These are phyloP conservation scores for Drosophila acutilabella DNA, from an alignment of 2,888 invertebrate genomes.

Conservation along the genomic window DNA sequence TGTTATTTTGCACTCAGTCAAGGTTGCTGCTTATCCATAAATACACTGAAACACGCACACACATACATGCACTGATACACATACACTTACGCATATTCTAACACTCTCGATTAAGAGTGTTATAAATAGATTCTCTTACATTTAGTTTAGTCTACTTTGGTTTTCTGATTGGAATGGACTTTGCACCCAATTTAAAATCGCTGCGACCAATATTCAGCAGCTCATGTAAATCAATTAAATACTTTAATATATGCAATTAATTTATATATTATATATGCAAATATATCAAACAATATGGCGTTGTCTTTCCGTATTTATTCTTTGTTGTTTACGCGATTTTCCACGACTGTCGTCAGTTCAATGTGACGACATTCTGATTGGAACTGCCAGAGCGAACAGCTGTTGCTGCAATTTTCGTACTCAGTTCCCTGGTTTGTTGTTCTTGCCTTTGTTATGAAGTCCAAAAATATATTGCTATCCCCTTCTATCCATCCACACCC, in stretches of 20 bases:
- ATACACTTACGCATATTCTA: slow-evolving; percentile 9
- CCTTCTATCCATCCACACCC: not conserved
- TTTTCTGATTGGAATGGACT: slow-evolving; percentile 47
- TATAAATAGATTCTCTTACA: slow-evolving; percentile 47
- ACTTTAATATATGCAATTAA: slow-evolving; percentile 2
- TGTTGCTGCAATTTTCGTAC: slow-evolving; percentile 42
- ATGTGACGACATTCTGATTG: slow-evolving; percentile 31
- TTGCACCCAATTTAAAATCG: slow-evolving; percentile 33
- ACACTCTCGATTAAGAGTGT: slow-evolving; percentile 25
- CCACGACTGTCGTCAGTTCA: not conserved
- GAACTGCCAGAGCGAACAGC: slow-evolving; percentile 38
- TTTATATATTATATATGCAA: not conserved
- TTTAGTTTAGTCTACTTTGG: slow-evolving; percentile 5
- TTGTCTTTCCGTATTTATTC: slow-evolving; percentile 1
- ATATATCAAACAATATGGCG: slow-evolving; percentile 3
- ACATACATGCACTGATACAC: not conserved
- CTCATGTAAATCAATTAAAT: slow-evolving; percentile 4
- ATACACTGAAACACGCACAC: slow-evolving; percentile 14
- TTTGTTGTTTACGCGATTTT: slow-evolving; percentile 21
- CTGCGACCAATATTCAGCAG: not conserved
- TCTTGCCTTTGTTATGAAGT: slow-evolving; percentile 31
- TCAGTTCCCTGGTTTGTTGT: slow-evolving; percentile 22
- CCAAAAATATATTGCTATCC: slow-evolving; percentile 18
- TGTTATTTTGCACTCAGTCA: slow-evolving; percentile 66
- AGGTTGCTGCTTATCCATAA: slow-evolving; percentile 53